Percentiles rank a stretch among this genome's conserved stretches.
Evolutionary conservation across 2,797 vertebrate species (phyloP).

Genomic region (Florisuga fusca): DNA sequence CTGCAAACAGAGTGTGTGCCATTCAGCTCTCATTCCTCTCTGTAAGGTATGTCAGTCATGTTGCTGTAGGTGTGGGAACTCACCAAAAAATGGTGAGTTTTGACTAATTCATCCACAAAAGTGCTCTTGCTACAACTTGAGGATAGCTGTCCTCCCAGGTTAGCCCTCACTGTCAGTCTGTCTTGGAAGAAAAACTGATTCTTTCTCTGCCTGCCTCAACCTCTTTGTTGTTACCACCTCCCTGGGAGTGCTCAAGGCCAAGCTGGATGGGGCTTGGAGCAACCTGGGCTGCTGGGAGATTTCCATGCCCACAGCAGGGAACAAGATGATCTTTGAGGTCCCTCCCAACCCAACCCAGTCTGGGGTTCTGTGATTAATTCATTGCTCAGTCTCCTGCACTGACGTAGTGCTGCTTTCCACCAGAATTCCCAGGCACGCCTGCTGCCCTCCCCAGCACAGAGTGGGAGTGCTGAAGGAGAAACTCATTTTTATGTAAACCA

Average conservation of each 20-base stretch:
- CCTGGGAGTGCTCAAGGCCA: too few species aligned
- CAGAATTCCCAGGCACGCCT: background rate
- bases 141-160: background rate
- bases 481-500: background rate
- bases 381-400: accelerated
- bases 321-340: too few species aligned
- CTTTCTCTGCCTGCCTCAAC: background rate
- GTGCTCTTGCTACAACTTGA: background rate
- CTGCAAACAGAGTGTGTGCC: background rate
- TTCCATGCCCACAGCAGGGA: too few species aligned
- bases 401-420: accelerated
- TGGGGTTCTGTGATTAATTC: background rate
- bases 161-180: background rate
- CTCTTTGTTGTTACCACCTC: background rate
- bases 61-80: background rate
- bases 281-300: too few species aligned
- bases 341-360: too few species aligned
- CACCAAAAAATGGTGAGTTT: too few species aligned
- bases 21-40: background rate
- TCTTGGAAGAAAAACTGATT: accelerated
- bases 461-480: background rate
- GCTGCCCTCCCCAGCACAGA: accelerated
- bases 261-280: too few species aligned
- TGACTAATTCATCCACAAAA: background rate
- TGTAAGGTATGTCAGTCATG: background rate